phyloP scores from a whole-genome alignment of 2,797 vertebrate species.

The Balearica regulorum region DNA sequence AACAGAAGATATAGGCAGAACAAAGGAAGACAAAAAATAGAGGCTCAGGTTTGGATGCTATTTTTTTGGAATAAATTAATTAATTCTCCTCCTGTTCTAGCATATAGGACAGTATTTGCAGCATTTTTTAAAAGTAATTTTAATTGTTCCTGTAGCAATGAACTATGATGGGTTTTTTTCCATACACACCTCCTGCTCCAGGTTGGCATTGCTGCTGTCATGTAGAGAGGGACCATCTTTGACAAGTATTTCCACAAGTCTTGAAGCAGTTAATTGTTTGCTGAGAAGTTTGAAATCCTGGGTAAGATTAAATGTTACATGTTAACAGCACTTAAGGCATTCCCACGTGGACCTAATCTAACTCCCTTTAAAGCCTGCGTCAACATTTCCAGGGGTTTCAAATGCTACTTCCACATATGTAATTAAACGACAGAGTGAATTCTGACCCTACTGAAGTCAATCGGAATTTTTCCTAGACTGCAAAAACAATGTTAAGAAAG shows the following conservation, averaged over 20 bases:
- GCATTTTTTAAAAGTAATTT: background rate
- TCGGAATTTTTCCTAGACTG: background rate
- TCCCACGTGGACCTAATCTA: background rate
- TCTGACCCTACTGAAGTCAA: background rate
- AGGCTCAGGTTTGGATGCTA: background rate
- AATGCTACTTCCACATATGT: background rate
- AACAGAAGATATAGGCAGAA: background rate
- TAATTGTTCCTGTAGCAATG: background rate
- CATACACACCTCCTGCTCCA: slow-evolving; percentile 83
- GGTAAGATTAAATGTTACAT: background rate
- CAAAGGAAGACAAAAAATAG: background rate
- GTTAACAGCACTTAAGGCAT: background rate
- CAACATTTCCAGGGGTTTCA: background rate
- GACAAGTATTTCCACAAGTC: slow-evolving; percentile 78
- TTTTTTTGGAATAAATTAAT: background rate
- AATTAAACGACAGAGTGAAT: background rate
- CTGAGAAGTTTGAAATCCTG: slow-evolving; percentile 85
- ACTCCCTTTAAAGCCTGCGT: background rate
- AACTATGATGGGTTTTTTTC: background rate
- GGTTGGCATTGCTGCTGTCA: slow-evolving; percentile 60
- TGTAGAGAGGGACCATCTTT: slow-evolving; percentile 67
- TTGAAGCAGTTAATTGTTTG: slow-evolving; percentile 76
- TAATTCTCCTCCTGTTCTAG: background rate
- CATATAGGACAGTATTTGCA: background rate
- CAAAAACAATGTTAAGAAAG: background rate